A percentile compares a stretch with the other conserved stretches of the same genome.
phyloP scores from a whole-genome alignment of 2,113 vertebrate species.

The Mirounga angustirostris region DNA sequence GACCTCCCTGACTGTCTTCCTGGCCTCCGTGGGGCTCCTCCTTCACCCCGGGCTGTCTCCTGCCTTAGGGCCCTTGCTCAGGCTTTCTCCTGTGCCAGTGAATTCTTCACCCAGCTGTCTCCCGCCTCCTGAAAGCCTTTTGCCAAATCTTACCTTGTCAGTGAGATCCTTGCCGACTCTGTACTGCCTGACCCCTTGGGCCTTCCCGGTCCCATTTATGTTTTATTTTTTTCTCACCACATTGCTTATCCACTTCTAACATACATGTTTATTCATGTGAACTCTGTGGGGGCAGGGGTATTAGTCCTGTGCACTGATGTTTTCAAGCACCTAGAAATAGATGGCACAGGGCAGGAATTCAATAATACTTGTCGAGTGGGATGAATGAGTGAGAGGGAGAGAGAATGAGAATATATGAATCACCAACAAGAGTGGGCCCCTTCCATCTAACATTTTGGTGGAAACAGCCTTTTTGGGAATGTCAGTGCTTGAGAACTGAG shows the following conservation, averaged over 20 bases:
- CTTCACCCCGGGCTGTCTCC: background rate
- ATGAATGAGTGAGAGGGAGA: background rate
- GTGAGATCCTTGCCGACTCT: background rate
- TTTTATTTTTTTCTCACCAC: background rate
- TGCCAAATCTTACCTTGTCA: background rate
- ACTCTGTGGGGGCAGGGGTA: background rate
- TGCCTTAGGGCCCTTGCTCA: background rate
- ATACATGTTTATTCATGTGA: background rate
- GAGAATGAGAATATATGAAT: background rate
- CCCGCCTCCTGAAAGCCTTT: background rate
- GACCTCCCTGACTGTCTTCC: background rate
- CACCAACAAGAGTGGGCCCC: background rate
- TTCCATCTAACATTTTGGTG: background rate
- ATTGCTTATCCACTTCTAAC: background rate
- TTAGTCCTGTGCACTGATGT: background rate
- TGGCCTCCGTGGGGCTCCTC: background rate
- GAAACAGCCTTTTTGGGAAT: background rate
- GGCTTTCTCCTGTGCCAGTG: background rate
- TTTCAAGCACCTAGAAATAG: background rate
- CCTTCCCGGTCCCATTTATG: background rate
- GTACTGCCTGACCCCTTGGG: accelerated
- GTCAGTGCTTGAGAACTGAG: background rate
- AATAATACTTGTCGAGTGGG: background rate
- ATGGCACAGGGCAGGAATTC: background rate
- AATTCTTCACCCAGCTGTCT: background rate